phyloP scores from a whole-genome alignment of 2,888 invertebrate genomes.

The Eremobia ochroleuca region DNA sequence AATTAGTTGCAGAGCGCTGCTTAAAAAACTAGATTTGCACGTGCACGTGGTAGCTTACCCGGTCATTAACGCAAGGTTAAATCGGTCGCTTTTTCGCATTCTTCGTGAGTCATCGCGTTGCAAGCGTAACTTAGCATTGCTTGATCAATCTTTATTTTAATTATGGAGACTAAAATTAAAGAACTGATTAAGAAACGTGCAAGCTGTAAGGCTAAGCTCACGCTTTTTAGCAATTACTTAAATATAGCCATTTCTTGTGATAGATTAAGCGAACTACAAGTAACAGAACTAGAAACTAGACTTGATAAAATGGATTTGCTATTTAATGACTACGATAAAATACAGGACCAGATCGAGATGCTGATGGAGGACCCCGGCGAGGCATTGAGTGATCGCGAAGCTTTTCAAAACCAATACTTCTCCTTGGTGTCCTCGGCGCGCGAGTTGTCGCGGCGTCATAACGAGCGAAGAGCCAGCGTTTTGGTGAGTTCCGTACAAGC shows the following conservation, averaged over 20 bases:
- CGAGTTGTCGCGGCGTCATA: background rate
- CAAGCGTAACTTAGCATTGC: no score
- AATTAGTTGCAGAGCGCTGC: no score
- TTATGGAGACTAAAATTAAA: slow-evolving; percentile 11
- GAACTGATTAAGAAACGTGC: slow-evolving; percentile 7
- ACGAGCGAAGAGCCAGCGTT: slow-evolving; percentile 15
- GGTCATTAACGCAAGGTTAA: no score
- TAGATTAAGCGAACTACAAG: background rate
- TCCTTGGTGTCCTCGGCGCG: slow-evolving; percentile 19
- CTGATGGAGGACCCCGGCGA: slow-evolving; percentile 2
- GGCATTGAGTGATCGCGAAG: slow-evolving; percentile 12
- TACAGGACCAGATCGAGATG: slow-evolving; percentile 4
- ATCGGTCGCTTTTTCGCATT: no score
- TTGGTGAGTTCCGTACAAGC: slow-evolving; percentile 13
- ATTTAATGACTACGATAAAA: slow-evolving; percentile 18
- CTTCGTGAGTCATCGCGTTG: no score
- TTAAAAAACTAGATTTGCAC: no score
- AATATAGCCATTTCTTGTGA: slow-evolving; percentile 4
- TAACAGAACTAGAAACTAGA: background rate
- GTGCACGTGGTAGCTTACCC: no score
- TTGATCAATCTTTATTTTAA: background rate
- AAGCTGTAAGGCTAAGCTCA: slow-evolving; percentile 14
- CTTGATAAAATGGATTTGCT: slow-evolving; percentile 11
- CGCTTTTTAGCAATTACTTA: slow-evolving; percentile 18
- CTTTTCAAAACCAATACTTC: slow-evolving; percentile 21